Conservation (phyloP, 1,140 invertebrate species). For the Lordiphosa stackelbergi region DNA sequence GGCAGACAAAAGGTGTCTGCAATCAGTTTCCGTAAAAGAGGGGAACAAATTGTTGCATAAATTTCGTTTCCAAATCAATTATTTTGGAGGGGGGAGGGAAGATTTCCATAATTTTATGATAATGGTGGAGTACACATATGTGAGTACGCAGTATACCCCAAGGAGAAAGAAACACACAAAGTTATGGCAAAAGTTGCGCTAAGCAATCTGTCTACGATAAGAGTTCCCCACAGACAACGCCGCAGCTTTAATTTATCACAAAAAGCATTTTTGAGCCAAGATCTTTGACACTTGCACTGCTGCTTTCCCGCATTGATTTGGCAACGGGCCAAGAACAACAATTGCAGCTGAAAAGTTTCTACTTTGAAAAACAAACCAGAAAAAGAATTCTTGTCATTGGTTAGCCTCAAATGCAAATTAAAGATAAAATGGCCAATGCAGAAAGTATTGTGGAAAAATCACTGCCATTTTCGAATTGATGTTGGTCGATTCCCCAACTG, state of each 20-base stretch:
- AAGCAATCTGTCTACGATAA: constrained; percentile 18
- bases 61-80: no score
- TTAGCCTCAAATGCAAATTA: constrained; percentile 16
- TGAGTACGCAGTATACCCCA: no score
- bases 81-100: no score
- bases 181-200: no score
- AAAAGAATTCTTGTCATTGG: constrained; percentile 8
- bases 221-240: constrained; percentile 29
- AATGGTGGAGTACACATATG: no score
- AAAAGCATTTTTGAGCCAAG: constrained; percentile 20
- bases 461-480: constrained; percentile 47
- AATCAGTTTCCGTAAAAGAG: no score
- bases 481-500: constrained; percentile 42
- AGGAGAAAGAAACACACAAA: no score
- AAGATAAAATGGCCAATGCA: constrained; percentile 8
- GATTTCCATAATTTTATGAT: no score
- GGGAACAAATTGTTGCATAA: no score
- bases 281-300: constrained; percentile 41
- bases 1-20: no score
- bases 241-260: constrained; percentile 45
- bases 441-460: constrained; percentile 17
- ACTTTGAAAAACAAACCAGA: background rate
- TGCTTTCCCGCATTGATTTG: constrained; percentile 5
- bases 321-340: constrained; percentile 13
- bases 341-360: constrained; percentile 5